Base-by-base conservation (phyloP, 2,797 vertebrate genomes). In the Anguilla megastoma region DNA sequence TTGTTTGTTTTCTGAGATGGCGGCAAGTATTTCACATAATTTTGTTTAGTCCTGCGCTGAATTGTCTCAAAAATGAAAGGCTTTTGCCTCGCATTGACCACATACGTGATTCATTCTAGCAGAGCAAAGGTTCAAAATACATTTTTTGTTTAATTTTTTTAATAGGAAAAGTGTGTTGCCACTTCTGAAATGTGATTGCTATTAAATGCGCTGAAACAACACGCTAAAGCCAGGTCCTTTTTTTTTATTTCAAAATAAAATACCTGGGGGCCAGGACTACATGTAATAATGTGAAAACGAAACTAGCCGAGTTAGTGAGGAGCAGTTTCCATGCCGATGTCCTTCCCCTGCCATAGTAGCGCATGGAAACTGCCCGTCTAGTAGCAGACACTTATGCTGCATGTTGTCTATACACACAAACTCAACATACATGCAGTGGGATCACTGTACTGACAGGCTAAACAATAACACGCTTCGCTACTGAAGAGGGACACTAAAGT, bases 401-500 rank as follows among this genome's bases (percentile, higher is more conserved):
- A 95, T 94, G 93, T 94, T 93, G 86, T 92, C 91, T 94, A 48
- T 60, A 82, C 27, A 18, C 84, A 45, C n/a, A 36, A 41, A 30
- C 71, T 71, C 54, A 85, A 58, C 41, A 91, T 83, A 88, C 85
- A 87, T 86, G 91, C 89, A 91, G 83, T 89, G 87, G 66, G 84
- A 89, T 88, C 88, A 71, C 80, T 91, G 90, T 90, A 91, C 88
- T 90, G 90, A 89, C 87, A 87, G 86, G 48, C 88, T 74, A 63
- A 85, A 85, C 69, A 82, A 33, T 88, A 89, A 87, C 89, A 89
- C 88, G 90, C 89, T 84, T 87, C 89, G 89, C 91, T 90, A 92
- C 92, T 88, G 90, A 83, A 90, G 93, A 95, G 95, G 94, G 95
- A 95, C 95, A 95, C 91, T 89, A 85, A 90, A 91, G 91, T 90